Conservation (phyloP, 1,140 invertebrate species). For the Zaprionus nigranus region DNA sequence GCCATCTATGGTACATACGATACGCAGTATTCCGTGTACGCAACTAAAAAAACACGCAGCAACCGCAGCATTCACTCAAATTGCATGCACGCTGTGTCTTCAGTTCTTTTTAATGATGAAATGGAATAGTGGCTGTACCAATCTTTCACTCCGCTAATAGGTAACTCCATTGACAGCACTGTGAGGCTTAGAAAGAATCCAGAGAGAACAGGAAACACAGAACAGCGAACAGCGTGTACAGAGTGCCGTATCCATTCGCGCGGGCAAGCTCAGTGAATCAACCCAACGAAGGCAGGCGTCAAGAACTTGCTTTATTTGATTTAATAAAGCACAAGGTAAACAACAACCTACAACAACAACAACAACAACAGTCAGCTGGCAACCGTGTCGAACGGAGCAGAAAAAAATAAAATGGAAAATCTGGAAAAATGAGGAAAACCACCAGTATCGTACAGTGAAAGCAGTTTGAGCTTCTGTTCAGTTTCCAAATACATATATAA, state of each 20-base stretch:
- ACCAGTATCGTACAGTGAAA: neutral
- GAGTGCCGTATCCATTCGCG: neutral
- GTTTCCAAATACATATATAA: constrained; percentile 35
- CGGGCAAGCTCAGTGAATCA: constrained; percentile 11
- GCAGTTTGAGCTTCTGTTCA: constrained; percentile 41
- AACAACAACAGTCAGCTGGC: constrained; percentile 20
- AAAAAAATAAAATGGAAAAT: constrained; percentile 39
- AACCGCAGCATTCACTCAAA: neutral
- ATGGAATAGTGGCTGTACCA: neutral
- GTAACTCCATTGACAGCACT: constrained; percentile 7
- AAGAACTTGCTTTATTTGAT: constrained; percentile 42
- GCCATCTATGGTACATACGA: too few species aligned
- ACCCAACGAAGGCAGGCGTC: neutral
- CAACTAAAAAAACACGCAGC: neutral
- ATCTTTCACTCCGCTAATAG: neutral
- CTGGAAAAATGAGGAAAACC: neutral
- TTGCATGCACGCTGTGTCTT: too few species aligned
- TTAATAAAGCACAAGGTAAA: constrained; percentile 57
- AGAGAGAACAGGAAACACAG: neutral
- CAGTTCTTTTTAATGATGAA: neutral
- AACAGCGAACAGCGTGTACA: neutral
- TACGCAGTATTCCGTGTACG: neutral
- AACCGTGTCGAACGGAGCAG: constrained; percentile 36
- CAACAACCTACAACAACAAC: constrained; percentile 14
- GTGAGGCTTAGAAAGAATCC: constrained; percentile 1